Percentiles rank a stretch among this genome's conserved stretches.
These are phyloP conservation scores for Mus minutoides DNA, from an alignment of 2,797 vertebrate genomes.

Conservation along the genomic window DNA sequence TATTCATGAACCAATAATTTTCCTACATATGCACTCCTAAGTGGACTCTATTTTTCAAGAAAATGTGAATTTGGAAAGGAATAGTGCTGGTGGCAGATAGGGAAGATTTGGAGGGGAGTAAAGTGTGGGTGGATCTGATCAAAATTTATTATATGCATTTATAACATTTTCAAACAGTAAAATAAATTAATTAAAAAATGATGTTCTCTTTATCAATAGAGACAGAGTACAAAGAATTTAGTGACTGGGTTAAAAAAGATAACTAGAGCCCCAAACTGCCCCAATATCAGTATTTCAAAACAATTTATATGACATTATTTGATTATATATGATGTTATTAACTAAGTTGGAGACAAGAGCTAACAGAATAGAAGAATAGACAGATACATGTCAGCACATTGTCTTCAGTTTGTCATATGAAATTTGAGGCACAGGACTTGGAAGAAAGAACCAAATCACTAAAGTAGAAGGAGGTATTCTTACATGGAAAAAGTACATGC, in stretches of 20 bases:
- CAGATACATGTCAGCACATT: background rate
- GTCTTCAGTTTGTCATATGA: background rate
- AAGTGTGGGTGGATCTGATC: background rate
- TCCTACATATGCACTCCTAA: background rate
- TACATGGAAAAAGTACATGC: background rate
- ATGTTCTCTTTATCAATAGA: background rate
- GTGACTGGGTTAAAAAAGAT: background rate
- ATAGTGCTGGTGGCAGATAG: background rate
- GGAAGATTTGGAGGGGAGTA: background rate
- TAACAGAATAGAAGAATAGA: background rate
- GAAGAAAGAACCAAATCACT: background rate
- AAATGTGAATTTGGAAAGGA: background rate
- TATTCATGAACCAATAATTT: background rate
- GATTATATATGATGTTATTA: background rate
- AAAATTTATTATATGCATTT: background rate
- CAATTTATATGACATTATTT: background rate
- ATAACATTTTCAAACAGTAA: background rate
- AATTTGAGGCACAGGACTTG: background rate
- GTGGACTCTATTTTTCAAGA: background rate
- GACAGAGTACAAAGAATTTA: background rate
- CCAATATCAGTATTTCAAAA: background rate
- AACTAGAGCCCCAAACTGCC: background rate
- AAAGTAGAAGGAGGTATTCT: background rate
- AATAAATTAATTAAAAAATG: background rate
- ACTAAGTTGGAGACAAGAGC: background rate